phyloP scores from a whole-genome alignment of 2,888 invertebrate genomes.

The Cataglyphis albicans region DNA sequence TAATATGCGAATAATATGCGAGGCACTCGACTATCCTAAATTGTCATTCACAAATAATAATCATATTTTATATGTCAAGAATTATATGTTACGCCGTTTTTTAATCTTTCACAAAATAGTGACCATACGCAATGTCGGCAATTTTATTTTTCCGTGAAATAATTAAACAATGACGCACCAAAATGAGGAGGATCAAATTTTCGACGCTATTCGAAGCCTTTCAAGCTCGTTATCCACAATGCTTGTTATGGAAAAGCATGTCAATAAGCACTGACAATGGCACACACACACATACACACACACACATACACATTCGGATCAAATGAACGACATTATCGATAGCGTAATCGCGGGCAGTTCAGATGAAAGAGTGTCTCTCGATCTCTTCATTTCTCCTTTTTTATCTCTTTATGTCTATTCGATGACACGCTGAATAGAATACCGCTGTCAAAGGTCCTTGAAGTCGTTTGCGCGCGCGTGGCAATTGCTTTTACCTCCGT shows the following conservation, averaged over 20 bases:
- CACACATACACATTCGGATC: not conserved
- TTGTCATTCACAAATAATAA: too few species aligned
- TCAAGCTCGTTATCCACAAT: slow-evolving; percentile 23
- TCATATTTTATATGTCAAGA: not conserved
- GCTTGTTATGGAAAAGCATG: slow-evolving; percentile 46
- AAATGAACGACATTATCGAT: slow-evolving; percentile 50
- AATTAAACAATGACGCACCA: slow-evolving; percentile 11
- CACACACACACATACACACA: slow-evolving; percentile 9
- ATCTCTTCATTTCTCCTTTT: not conserved
- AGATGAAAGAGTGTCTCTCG: not conserved
- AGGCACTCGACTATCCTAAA: too few species aligned
- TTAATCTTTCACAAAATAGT: not conserved
- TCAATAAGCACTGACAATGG: slow-evolving; percentile 47
- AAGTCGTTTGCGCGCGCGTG: slow-evolving; percentile 3
- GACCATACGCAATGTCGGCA: not conserved
- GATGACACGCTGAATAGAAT: slow-evolving; percentile 56
- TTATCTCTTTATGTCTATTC: slow-evolving; percentile 34
- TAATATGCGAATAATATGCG: not conserved
- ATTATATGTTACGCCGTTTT: not conserved
- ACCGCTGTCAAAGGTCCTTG: slow-evolving; percentile 48
- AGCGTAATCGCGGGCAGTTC: slow-evolving; percentile 45
- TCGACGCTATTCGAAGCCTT: slow-evolving; percentile 4
- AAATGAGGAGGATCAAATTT: slow-evolving; percentile 3
- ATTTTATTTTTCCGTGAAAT: slow-evolving; percentile 8
- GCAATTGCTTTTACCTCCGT: slow-evolving; percentile 40